phyloP scores from a whole-genome alignment of 2,113 vertebrate genomes.

The Rhinolophus ferrumequinum region DNA sequence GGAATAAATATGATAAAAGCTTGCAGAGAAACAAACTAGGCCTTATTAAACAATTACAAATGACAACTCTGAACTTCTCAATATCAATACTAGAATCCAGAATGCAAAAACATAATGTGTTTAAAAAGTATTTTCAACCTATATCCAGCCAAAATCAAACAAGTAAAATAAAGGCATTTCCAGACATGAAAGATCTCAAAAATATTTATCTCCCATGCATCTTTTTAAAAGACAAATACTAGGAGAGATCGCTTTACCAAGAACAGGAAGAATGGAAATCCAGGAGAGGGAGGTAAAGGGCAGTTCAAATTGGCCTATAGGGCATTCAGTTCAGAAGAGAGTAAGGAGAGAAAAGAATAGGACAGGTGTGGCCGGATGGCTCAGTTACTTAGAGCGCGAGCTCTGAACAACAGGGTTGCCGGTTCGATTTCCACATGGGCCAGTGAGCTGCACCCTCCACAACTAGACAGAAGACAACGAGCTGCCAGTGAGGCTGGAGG shows the following conservation, averaged over 20 bases:
- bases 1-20: not conserved
- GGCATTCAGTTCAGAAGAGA: not conserved
- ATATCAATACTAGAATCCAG: not conserved
- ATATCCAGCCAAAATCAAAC: not conserved
- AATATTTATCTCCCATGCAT: not conserved
- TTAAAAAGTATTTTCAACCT: not conserved
- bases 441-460: no score
- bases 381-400: no score
- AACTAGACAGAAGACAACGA: no score
- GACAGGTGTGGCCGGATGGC: not conserved
- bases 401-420: no score
- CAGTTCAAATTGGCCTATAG: not conserved
- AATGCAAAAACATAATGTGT: not conserved
- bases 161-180: not conserved
- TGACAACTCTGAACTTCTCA: not conserved
- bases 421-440: no score
- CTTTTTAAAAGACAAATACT: not conserved
- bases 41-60: not conserved
- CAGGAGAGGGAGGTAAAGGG: not conserved
- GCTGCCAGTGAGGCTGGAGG: no score
- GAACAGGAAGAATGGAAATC: not conserved
- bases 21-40: constrained; percentile 25
- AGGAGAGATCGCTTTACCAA: not conserved
- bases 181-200: not conserved
- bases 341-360: not conserved